Evolutionary conservation across 2,113 vertebrate genomes (phyloP).

Genomic region (Macquaria australasica): DNA sequence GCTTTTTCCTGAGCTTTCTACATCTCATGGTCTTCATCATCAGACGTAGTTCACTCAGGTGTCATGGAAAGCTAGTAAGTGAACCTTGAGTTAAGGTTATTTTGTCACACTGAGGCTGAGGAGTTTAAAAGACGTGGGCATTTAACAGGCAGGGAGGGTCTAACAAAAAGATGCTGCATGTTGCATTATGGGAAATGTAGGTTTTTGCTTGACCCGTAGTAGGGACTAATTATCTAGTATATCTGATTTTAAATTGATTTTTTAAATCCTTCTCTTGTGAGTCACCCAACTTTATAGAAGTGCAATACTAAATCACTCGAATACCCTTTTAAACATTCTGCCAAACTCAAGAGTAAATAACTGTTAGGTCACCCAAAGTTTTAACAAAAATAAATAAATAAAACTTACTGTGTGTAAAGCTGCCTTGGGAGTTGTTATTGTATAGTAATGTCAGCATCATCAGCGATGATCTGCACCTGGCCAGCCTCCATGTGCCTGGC

Average conservation of each 20-base stretch:
- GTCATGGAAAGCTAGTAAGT: not conserved
- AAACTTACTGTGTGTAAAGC: slow-evolving; percentile 9
- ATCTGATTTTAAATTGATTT: not conserved
- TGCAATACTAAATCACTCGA: not conserved
- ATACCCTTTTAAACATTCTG: not conserved
- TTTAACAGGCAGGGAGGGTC: not conserved
- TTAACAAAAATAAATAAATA: not conserved
- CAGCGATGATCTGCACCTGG: slow-evolving; percentile 4
- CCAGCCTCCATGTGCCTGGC: slow-evolving; percentile 77
- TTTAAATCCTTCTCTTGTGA: not conserved
- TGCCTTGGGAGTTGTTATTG: slow-evolving; percentile 8
- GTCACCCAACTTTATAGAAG: not conserved
- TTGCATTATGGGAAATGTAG: not conserved
- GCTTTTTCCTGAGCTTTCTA: not conserved
- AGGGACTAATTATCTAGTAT: not conserved
- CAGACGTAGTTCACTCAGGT: not conserved
- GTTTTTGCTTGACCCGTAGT: not conserved
- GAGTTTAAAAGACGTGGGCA: not conserved
- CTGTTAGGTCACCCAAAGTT: not conserved
- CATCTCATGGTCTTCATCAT: not conserved
- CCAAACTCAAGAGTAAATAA: not conserved
- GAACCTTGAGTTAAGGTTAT: too few relatives aligned
- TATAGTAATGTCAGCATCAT: slow-evolving; percentile 13
- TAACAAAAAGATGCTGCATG: not conserved
- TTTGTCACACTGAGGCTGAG: too few relatives aligned